Base-by-base conservation (phyloP, 2,797 vertebrate genomes). In the Mycteria americana region DNA sequence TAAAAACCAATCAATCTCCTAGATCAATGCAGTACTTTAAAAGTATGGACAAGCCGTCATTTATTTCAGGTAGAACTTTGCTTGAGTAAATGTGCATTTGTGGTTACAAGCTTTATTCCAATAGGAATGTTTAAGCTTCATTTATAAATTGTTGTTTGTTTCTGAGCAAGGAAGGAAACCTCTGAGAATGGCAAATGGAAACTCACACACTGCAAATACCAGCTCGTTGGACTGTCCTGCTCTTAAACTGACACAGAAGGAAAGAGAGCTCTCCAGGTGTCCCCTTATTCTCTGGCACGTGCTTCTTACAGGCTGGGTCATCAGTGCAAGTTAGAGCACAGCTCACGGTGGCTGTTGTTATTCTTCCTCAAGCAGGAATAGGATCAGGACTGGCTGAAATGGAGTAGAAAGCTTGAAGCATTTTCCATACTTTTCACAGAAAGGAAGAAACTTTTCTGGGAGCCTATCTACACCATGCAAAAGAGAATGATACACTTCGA, bases 371-470 rank as follows among this genome's bases (percentile, higher is more conserved):
- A 67, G 9, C 17, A 74, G 8, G 6, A 70, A 85, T 75, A 82
- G 33, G 27, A 79, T 9, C 25, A 56, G 50, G 14, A 57, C 24
- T 37, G 5, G 10, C 24, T 72, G 8, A 77, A 85, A 6, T 1
- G 0, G 17, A 74, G 17, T 18, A 79, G 48, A 10, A 18, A 2
- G 11, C 18, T 10, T 41, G 1, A 72, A 51, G 4, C 1, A 3
- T 72, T 83, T 89, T 63, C 37, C 12, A 31, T 9, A 21, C 5
- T 21, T 70, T 8, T 16, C 39, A 70, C 23, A 81, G 10, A 65
- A 69, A 59, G 12, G 7, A 79, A 76, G 10, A 74, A 45, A 57
- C 2, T 23, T 54, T 74, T 41, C 69, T 50, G 23, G 9, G 3
- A 89, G 7, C 11, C 5, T 33, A 3, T 10, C 54, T 46, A 39